Conservation (phyloP, 92 coral and sea anemone genomes). For the Palythoa caribaeorum region DNA sequence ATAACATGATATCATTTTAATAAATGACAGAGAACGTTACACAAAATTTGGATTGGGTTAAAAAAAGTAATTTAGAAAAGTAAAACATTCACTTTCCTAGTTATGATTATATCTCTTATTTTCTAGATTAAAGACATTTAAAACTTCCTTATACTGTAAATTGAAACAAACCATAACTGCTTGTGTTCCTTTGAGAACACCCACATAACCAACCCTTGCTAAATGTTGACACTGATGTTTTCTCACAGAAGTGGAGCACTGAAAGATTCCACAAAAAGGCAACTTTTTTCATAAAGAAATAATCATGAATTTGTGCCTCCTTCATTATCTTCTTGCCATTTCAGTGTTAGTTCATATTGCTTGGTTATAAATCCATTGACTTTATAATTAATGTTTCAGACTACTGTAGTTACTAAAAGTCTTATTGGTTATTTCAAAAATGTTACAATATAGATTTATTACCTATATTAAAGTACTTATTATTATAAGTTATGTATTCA, state of each 20-base stretch:
- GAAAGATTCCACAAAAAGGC: constrained; percentile 16
- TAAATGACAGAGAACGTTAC: too few relatives aligned
- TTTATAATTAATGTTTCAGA: background rate
- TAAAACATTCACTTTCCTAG: too few relatives aligned
- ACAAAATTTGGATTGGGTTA: too few relatives aligned
- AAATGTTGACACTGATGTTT: background rate
- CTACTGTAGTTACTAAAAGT: background rate
- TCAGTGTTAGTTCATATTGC: background rate
- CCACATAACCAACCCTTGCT: background rate
- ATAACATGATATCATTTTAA: too few relatives aligned
- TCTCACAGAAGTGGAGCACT: background rate
- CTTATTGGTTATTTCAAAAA: background rate
- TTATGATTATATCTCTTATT: too few relatives aligned
- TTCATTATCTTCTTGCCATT: background rate
- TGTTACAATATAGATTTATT: background rate
- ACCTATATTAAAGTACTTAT: background rate
- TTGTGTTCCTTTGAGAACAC: background rate
- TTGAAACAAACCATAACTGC: background rate
- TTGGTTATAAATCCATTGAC: background rate
- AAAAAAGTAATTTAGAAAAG: too few relatives aligned
- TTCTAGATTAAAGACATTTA: too few relatives aligned
- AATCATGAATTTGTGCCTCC: background rate
- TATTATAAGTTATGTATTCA: too few relatives aligned
- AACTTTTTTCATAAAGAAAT: background rate
- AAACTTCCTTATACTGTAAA: too few relatives aligned